phyloP scores from a whole-genome alignment of 2,888 invertebrate species.

The Macrosoma leucophasiata region DNA sequence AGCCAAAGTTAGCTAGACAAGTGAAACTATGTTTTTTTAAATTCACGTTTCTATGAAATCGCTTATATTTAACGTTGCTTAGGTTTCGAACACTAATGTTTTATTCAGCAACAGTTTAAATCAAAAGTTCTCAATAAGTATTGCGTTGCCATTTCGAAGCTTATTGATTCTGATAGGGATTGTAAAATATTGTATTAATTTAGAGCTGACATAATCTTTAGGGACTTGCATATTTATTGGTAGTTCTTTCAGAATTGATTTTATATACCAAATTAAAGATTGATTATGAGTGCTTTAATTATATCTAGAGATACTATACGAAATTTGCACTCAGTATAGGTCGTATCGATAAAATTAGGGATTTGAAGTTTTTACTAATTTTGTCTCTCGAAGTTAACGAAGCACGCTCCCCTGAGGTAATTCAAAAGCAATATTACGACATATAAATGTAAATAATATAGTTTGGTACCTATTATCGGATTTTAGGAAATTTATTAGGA shows the following conservation, averaged over 20 bases:
- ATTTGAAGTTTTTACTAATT: slow-evolving; percentile 69
- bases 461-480: slow-evolving; percentile 68
- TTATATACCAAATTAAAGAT: slow-evolving; percentile 61
- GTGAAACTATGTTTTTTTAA: slow-evolving; percentile 43
- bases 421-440: slow-evolving; percentile 75
- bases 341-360: slow-evolving; percentile 60
- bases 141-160: slow-evolving; percentile 29
- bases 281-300: slow-evolving; percentile 68
- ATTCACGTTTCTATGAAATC: no score
- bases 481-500: slow-evolving; percentile 72
- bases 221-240: slow-evolving; percentile 62
- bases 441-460: slow-evolving; percentile 75
- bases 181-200: slow-evolving; percentile 56
- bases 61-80: no score
- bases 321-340: slow-evolving; percentile 64
- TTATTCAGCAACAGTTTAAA: no score
- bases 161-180: slow-evolving; percentile 25
- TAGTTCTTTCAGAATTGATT: slow-evolving; percentile 53
- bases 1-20: slow-evolving; percentile 71
- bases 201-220: slow-evolving; percentile 63
- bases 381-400: slow-evolving; percentile 57
- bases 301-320: slow-evolving; percentile 58
- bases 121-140: no score
- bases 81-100: no score
- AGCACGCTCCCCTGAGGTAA: slow-evolving; percentile 73